These are phyloP conservation scores for Lagria hirta DNA, from an alignment of 2,888 invertebrate species.

Conservation along the genomic window DNA sequence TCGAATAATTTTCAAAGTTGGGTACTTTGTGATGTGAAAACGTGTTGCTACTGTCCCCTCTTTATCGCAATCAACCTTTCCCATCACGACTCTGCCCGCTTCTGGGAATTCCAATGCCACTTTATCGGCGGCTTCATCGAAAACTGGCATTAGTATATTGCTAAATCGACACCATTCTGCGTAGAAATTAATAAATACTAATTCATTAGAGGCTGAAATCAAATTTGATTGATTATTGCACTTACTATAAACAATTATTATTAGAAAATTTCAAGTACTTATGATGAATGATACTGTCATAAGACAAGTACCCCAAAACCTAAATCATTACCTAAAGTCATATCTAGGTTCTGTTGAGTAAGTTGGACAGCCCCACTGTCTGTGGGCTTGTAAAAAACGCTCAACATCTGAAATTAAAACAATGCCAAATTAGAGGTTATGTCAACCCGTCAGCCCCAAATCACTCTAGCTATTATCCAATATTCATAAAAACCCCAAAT, in stretches of 20 bases:
- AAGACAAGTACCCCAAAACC: neutral
- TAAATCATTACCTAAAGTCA: constrained; percentile 74
- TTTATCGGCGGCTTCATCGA: constrained; percentile 92
- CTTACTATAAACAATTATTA: too few relatives aligned
- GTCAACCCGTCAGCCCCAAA: too few relatives aligned
- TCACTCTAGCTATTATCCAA: too few relatives aligned
- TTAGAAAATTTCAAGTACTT: neutral
- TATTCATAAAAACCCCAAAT: neutral
- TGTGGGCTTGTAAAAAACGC: constrained; percentile 70
- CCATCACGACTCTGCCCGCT: constrained; percentile 85
- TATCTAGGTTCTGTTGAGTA: constrained; percentile 79
- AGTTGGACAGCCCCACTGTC: constrained; percentile 82
- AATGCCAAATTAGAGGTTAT: constrained; percentile 22
- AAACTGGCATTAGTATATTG: constrained; percentile 93
- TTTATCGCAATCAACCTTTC: constrained; percentile 95
- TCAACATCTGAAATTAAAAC: constrained; percentile 53
- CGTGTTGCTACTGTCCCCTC: constrained; percentile 84
- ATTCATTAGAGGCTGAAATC: constrained; percentile 87
- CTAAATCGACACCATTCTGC: constrained; percentile 99
- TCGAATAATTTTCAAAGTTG: constrained; percentile 92
- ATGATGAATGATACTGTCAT: neutral
- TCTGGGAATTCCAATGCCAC: constrained; percentile 77
- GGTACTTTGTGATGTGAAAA: constrained; percentile 97
- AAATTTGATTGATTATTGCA: constrained; percentile 32
- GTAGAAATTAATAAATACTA: constrained; percentile 98